phyloP scores from a whole-genome alignment of 2,113 vertebrate genomes.

The Crocuta crocuta region DNA sequence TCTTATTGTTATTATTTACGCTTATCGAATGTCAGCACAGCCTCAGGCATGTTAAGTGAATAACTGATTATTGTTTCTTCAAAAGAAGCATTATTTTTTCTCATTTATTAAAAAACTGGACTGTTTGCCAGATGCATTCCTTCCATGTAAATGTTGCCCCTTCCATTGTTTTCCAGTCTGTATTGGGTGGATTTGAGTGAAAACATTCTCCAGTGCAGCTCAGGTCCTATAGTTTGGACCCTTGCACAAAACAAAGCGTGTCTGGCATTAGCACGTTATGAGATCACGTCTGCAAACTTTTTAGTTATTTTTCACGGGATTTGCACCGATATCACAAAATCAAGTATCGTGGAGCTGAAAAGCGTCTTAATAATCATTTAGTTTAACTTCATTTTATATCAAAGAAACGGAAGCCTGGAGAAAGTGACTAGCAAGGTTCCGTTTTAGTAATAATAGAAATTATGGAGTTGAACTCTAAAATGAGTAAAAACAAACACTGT shows the following conservation, averaged over 20 bases:
- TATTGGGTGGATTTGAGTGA: neutral
- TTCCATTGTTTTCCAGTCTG: neutral
- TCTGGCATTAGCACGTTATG: neutral
- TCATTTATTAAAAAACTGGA: neutral
- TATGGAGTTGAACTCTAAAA: constrained; percentile 5
- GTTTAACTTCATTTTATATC: constrained; percentile 33
- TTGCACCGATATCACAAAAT: constrained; percentile 33
- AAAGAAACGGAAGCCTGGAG: neutral
- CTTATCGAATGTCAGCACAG: neutral
- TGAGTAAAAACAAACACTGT: constrained; percentile 26
- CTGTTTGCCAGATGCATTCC: neutral
- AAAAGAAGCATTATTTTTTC: constrained; percentile 1
- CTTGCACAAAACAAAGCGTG: neutral
- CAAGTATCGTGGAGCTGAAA: neutral
- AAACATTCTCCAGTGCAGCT: neutral
- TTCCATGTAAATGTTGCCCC: neutral
- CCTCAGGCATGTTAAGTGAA: neutral
- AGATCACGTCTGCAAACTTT: neutral
- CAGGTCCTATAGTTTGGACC: neutral
- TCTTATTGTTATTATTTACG: constrained; percentile 43
- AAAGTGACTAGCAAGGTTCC: constrained; percentile 41
- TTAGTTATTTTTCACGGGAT: neutral
- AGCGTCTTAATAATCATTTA: constrained; percentile 21
- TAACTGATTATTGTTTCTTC: constrained; percentile 57
- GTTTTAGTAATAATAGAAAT: constrained; percentile 60